phyloP scores from a whole-genome alignment of 92 coral and sea anemone species.

The Epizoanthus ramosus region DNA sequence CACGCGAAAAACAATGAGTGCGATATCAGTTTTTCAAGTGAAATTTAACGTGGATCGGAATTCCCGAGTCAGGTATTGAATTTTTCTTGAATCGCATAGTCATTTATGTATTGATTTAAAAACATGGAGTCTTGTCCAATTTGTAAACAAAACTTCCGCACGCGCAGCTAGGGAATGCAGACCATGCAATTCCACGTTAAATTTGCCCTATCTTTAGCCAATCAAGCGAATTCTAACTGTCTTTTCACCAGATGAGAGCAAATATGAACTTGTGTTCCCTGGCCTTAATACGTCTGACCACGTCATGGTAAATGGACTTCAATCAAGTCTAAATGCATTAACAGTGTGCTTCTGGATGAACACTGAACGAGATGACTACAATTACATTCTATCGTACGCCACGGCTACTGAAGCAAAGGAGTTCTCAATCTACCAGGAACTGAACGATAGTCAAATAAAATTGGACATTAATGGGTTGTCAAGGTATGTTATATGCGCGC shows the following conservation, averaged over 20 bases:
- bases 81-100: too few species aligned
- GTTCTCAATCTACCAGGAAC: neutral
- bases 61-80: too few species aligned
- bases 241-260: neutral
- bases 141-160: too few species aligned
- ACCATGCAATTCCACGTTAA: too few species aligned
- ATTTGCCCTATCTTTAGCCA: too few species aligned
- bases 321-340: neutral
- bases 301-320: neutral
- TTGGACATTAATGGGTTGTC: neutral
- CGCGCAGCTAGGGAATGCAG: too few species aligned
- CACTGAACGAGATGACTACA: neutral
- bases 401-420: neutral
- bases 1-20: too few species aligned
- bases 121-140: too few species aligned
- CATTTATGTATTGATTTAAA: too few species aligned
- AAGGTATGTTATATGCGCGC: neutral
- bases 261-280: neutral
- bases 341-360: constrained; percentile 1
- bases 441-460: neutral
- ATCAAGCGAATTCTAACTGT: too few species aligned
- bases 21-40: too few species aligned
- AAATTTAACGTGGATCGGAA: too few species aligned
- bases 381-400: neutral
- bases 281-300: neutral